Conservation (phyloP, 1,140 invertebrate species). For the Pseudomyrmex sp. region DNA sequence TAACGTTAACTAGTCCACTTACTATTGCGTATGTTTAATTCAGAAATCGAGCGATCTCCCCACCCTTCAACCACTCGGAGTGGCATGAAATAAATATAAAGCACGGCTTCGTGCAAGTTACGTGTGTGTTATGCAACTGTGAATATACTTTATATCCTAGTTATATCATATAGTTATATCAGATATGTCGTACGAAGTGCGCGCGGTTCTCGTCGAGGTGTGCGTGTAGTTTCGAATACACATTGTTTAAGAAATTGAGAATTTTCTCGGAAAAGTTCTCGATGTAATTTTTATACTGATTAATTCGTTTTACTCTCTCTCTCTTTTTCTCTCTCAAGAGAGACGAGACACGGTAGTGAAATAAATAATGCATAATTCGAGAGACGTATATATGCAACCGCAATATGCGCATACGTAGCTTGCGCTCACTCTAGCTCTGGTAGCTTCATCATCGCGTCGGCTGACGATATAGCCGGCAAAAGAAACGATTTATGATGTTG, state of each 20-base stretch:
- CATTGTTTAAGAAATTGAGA: not conserved
- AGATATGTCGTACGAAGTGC: not conserved
- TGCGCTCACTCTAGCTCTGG: slow-evolving; percentile 48
- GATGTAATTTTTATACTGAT: not conserved
- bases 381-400: slow-evolving; percentile 39
- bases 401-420: slow-evolving; percentile 8
- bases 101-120: slow-evolving; percentile 19
- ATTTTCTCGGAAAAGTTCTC: not conserved
- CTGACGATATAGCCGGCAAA: slow-evolving; percentile 54
- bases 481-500: slow-evolving; percentile 62
- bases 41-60: slow-evolving; percentile 59
- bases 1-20: slow-evolving; percentile 60
- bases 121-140: slow-evolving; percentile 1
- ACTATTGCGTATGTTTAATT: slow-evolving; percentile 34
- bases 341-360: slow-evolving; percentile 41
- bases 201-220: too few species aligned
- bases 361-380: slow-evolving; percentile 56
- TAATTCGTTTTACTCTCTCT: too few species aligned
- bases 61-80: not conserved
- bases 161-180: not conserved
- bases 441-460: slow-evolving; percentile 57
- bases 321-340: too few species aligned
- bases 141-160: not conserved
- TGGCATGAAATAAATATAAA: slow-evolving; percentile 65
- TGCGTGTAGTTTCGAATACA: too few species aligned